Evolutionary conservation across 2,888 invertebrate species (phyloP).

Genomic region (Sesamia inferens): DNA sequence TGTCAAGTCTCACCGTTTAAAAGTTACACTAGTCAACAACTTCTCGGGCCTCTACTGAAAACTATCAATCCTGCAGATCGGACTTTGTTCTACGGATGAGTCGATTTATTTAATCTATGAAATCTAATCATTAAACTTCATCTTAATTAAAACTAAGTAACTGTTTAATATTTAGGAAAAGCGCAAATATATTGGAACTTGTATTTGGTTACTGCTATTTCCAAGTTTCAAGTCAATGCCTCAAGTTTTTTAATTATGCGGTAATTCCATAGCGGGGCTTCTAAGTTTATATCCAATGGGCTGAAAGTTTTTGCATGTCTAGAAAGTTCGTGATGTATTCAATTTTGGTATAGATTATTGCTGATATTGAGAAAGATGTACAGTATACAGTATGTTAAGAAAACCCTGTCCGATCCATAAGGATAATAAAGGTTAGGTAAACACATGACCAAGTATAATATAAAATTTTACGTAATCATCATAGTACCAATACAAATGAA

Average conservation of each 20-base stretch:
- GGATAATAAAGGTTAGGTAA: too few relatives aligned
- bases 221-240: conserved; percentile 48
- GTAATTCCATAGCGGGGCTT: conserved; percentile 51
- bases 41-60: too few relatives aligned
- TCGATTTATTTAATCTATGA: background rate
- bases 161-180: conserved; percentile 12
- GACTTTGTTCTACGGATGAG: too few relatives aligned
- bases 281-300: conserved; percentile 63
- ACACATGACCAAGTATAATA: too few relatives aligned
- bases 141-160: conserved; percentile 43
- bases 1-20: too few relatives aligned
- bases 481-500: too few relatives aligned
- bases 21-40: too few relatives aligned
- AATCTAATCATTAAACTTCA: conserved; percentile 14
- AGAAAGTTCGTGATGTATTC: conserved; percentile 62
- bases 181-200: conserved; percentile 15
- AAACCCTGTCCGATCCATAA: too few relatives aligned
- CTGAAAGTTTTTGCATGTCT: conserved; percentile 65
- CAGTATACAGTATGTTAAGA: too few relatives aligned
- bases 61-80: too few relatives aligned
- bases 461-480: too few relatives aligned
- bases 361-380: conserved; percentile 24
- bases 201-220: conserved; percentile 53
- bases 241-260: conserved; percentile 68
- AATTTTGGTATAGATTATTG: conserved; percentile 41